These are phyloP conservation scores for Xiphophorus maculatus DNA, from an alignment of 2,113 vertebrate species.

Conservation along the genomic window DNA sequence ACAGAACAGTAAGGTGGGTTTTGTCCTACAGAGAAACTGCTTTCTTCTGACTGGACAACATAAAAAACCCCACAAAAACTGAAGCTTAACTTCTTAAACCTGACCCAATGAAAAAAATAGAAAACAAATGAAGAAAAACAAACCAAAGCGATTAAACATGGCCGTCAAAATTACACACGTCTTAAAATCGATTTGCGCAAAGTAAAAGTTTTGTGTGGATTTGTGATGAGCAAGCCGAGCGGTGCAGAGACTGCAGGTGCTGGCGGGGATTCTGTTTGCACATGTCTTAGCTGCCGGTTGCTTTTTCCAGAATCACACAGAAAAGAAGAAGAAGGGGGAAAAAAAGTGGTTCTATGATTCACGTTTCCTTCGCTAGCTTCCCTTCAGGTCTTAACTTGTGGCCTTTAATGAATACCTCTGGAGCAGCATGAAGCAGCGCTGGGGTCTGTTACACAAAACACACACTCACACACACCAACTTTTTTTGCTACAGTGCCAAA, in stretches of 20 bases:
- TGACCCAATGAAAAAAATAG: no score
- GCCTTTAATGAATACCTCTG: constrained; percentile 66
- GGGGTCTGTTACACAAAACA: constrained; percentile 34
- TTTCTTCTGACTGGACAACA: neutral
- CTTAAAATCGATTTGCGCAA: no score
- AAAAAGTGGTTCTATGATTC: constrained; percentile 51
- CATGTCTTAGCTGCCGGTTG: constrained; percentile 46
- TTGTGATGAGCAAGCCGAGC: neutral
- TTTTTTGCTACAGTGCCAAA: neutral
- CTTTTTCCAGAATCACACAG: constrained; percentile 17
- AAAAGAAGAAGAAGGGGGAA: constrained; percentile 18
- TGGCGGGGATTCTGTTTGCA: constrained; percentile 53
- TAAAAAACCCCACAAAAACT: neutral
- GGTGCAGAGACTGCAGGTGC: neutral
- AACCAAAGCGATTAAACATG: neutral
- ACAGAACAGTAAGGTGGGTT: no score
- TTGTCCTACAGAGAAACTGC: no score
- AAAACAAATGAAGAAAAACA: neutral
- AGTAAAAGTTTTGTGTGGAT: neutral
- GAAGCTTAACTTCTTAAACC: neutral
- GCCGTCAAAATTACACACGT: no score
- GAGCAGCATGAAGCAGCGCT: constrained; percentile 19
- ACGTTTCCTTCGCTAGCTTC: constrained; percentile 60
- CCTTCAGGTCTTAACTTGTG: constrained; percentile 72
- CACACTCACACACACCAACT: constrained; percentile 2